These are phyloP conservation scores for Osmoderma eremita DNA, from an alignment of 2,888 invertebrate species.

Conservation along the genomic window DNA sequence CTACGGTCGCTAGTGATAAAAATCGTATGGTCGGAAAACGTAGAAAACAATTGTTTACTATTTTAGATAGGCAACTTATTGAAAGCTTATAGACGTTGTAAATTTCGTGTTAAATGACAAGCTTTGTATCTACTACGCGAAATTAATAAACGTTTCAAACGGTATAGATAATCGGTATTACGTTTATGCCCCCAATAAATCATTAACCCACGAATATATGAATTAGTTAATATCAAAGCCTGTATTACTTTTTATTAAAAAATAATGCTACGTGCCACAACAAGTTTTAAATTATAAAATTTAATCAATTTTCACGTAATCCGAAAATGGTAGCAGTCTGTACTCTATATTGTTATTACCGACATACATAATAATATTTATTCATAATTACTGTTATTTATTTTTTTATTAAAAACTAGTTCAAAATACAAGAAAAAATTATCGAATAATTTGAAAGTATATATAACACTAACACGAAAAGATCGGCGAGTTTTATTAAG, in stretches of 20 bases:
- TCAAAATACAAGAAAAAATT: too few relatives aligned
- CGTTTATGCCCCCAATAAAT: constrained; percentile 10
- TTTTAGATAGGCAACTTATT: constrained; percentile 27
- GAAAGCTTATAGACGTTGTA: constrained; percentile 24
- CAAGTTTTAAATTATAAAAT: too few relatives aligned
- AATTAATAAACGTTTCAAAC: constrained; percentile 27
- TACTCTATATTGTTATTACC: too few relatives aligned
- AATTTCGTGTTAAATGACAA: constrained; percentile 29
- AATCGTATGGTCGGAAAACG: neutral
- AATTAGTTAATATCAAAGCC: constrained; percentile 3
- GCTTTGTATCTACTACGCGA: constrained; percentile 7
- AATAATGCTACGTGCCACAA: neutral
- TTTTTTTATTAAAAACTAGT: too few relatives aligned
- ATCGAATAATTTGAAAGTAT: too few relatives aligned
- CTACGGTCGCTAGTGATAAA: constrained; percentile 7
- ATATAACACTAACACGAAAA: too few relatives aligned
- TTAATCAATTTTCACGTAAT: too few relatives aligned
- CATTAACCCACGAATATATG: neutral
- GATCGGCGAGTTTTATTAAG: too few relatives aligned
- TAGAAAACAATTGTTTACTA: constrained; percentile 10
- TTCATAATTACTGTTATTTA: too few relatives aligned
- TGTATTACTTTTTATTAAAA: constrained; percentile 12
- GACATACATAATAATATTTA: too few relatives aligned
- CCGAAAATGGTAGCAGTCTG: too few relatives aligned
- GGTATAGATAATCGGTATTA: constrained; percentile 25